Evolutionary conservation across 2,888 invertebrate species (phyloP), one percentile per base, ranked within the genome.

Genomic region (Drosophila barbarae): DNA sequence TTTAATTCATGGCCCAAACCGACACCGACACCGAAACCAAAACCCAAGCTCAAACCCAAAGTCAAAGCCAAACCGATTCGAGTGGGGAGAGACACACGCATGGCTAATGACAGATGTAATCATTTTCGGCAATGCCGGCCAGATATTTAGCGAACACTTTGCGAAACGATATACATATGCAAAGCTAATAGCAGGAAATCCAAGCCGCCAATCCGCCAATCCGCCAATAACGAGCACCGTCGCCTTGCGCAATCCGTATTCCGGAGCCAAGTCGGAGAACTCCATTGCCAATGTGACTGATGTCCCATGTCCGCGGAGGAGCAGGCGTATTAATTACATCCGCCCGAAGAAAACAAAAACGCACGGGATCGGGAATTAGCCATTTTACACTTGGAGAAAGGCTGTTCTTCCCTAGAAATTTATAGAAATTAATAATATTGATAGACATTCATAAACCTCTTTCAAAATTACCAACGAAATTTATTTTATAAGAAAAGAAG

Each of bases 311-410:
- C 18, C 23, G 41, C 13, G 39, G 12, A 59, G 35, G 23, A 38
- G 38, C 35, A 59, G 36, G 60, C 59, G 61, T 51, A 63, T 63
- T 63, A 63, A 26, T 63, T 64, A 64, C 61, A 63, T 64, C 61
- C 61, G 61, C 52, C 52, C 61, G 9, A 35, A 18, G 46, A 32
- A 46, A 21, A 46, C 15, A 13, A 46, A 21, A 18, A 15, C 47
- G 5, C 34, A 34, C 35, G 55, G 55, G 9, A 21, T 35, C 12
- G 28, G 56, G 41, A 39, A 50, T 50, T 36, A 12, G 35, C 1
- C 1, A 30, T 42, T 13, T 1, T 44, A 30, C 57, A 57, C 57
- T 54, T 18, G 46, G 15, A 26, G 23, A 53, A 44, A 26, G 4
- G 1, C 0, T 1, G 8, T 0, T n/a, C 15, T 15, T 30, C 6